Conservation (phyloP, 1,140 invertebrate genomes). For the Lordiphosa mommai region DNA sequence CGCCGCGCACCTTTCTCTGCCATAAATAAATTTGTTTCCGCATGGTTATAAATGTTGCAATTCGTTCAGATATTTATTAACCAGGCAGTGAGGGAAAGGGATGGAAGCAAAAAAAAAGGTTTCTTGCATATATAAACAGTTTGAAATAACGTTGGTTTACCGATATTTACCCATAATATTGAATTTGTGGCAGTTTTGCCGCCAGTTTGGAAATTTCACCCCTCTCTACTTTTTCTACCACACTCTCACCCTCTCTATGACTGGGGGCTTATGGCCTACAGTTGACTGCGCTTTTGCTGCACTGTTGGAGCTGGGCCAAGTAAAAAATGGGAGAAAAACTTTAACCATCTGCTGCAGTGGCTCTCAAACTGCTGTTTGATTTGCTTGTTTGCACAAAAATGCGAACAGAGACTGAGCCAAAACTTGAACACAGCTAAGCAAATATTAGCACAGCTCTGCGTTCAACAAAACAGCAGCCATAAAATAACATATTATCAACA, state of each 20-base stretch:
- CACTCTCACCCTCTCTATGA: background rate
- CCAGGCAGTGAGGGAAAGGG: background rate
- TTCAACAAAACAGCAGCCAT: constrained; percentile 16
- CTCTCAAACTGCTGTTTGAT: constrained; percentile 64
- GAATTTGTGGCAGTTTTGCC: constrained; percentile 57
- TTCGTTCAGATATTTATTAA: constrained; percentile 61
- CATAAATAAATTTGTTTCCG: constrained; percentile 59
- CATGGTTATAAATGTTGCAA: constrained; percentile 48
- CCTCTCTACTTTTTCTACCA: no score
- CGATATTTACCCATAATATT: constrained; percentile 46
- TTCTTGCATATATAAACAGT: constrained; percentile 50
- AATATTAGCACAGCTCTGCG: constrained; percentile 64
- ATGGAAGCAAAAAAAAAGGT: constrained; percentile 14
- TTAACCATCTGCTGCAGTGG: constrained; percentile 9
- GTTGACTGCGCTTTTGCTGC: constrained; percentile 53
- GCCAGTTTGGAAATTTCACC: background rate
- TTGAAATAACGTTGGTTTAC: constrained; percentile 22
- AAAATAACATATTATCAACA: constrained; percentile 31
- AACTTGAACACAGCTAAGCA: constrained; percentile 70
- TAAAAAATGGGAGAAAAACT: constrained; percentile 1
- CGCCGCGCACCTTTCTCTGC: background rate
- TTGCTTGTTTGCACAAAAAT: constrained; percentile 57
- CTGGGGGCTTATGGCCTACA: constrained; percentile 37
- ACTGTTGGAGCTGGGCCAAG: constrained; percentile 42
- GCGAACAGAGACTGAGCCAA: constrained; percentile 26